Conservation (phyloP, 2,113 vertebrate genomes). For the Stomatorhinus ivindoensis region DNA sequence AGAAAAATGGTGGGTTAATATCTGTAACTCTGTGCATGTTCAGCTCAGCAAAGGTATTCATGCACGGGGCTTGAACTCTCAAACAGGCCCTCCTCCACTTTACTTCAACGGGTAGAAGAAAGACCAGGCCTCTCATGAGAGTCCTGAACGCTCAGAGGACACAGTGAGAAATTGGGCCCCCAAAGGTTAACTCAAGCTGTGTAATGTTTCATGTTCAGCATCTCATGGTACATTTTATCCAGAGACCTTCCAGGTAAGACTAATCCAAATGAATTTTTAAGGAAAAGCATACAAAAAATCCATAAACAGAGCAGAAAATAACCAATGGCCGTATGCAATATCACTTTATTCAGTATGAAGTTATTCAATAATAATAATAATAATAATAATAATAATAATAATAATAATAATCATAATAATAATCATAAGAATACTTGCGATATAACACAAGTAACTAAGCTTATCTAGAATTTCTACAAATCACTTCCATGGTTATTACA, state of each 20-base stretch:
- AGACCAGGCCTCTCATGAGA: not conserved
- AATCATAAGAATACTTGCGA: not conserved
- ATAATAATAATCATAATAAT: not conserved
- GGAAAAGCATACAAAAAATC: not conserved
- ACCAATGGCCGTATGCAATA: not conserved
- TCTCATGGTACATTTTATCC: not conserved
- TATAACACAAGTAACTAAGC: not conserved
- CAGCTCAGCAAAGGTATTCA: not conserved
- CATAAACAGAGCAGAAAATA: not conserved
- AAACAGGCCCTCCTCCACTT: constrained; percentile 1
- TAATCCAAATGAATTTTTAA: not conserved
- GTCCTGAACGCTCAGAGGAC: not conserved
- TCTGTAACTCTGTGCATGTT: constrained; percentile 3
- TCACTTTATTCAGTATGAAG: not conserved
- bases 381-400: not conserved
- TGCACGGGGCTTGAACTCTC: not conserved
- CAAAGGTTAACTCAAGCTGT: constrained; percentile 5
- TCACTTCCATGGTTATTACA: not conserved
- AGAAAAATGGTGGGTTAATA: not conserved
- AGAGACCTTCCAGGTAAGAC: not conserved
- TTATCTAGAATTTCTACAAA: not conserved
- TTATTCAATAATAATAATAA: not conserved
- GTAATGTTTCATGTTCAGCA: not conserved
- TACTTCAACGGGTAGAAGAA: not conserved
- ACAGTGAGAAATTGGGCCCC: not conserved